Conservation (phyloP, 2,888 invertebrate genomes). For the Chymomyza fuscimana region DNA sequence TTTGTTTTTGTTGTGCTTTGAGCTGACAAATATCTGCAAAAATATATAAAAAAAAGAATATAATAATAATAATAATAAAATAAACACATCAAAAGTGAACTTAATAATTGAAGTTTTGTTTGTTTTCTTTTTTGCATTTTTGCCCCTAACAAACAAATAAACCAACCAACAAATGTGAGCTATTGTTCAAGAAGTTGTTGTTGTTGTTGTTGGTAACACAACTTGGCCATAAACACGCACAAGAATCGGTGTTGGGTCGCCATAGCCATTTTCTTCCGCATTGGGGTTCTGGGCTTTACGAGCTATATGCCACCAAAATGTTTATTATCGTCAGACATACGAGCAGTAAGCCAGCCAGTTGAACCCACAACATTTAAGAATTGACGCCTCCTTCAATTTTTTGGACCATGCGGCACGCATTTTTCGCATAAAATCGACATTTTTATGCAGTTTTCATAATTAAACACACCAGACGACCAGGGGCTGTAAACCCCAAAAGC, state of each 20-base stretch:
- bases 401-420: constrained; percentile 51
- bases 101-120: constrained; percentile 64
- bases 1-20: neutral
- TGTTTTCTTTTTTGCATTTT: constrained; percentile 4
- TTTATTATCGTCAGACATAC: constrained; percentile 45
- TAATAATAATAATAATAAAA: neutral
- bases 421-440: constrained; percentile 68
- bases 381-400: neutral
- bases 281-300: constrained; percentile 30
- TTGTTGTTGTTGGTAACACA: constrained; percentile 20
- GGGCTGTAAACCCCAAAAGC: neutral
- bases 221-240: constrained; percentile 66
- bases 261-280: constrained; percentile 36
- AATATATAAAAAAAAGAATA: constrained; percentile 3
- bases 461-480: constrained; percentile 1
- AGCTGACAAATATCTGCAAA: constrained; percentile 35
- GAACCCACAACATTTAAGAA: constrained; percentile 1
- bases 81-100: constrained; percentile 30
- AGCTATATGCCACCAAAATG: constrained; percentile 59
- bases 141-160: neutral
- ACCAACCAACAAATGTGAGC: neutral
- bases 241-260: constrained; percentile 62
- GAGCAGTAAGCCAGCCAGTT: constrained; percentile 13
- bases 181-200: constrained; percentile 19
- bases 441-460: constrained; percentile 55